Conservation (phyloP, 2,888 invertebrate species). For the Drosophila anomelani region DNA sequence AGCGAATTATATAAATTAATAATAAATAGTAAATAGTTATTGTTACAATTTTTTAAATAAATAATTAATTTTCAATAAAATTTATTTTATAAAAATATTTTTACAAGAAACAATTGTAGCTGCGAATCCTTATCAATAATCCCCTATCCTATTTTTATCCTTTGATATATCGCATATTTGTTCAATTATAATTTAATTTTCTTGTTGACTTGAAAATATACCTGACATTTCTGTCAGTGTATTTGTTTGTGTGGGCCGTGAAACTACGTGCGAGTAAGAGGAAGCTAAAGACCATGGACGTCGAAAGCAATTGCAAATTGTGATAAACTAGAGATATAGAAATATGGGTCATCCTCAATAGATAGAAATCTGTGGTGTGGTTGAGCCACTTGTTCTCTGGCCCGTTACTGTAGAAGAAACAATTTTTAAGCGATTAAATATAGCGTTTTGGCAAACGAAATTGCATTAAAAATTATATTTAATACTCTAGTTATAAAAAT, state of each 20-base stretch:
- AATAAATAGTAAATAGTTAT: not conserved
- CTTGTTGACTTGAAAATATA: no score
- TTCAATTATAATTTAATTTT: no score
- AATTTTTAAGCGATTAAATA: slow-evolving; percentile 4
- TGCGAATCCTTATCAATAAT: no score
- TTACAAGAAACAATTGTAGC: no score
- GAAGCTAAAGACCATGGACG: slow-evolving; percentile 32
- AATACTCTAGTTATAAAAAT: not conserved
- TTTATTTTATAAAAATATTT: no score
- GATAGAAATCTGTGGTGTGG: slow-evolving; percentile 11
- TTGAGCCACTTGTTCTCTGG: slow-evolving; percentile 33
- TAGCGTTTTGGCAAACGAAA: slow-evolving; percentile 1
- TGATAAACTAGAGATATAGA: slow-evolving; percentile 36
- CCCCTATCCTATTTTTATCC: no score
- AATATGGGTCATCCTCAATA: slow-evolving; percentile 41
- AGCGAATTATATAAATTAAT: not conserved
- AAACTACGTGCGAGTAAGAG: slow-evolving; percentile 23
- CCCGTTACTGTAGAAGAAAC: slow-evolving; percentile 19
- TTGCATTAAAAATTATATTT: not conserved
- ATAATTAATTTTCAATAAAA: no score
- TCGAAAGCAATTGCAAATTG: slow-evolving; percentile 44
- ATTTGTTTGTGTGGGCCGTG: slow-evolving; percentile 36
- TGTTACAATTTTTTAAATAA: no score
- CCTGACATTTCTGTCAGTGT: no score
- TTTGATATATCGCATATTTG: no score